Evolutionary conservation across 2,797 vertebrate species (phyloP).

Genomic region (Alectoris magna): DNA sequence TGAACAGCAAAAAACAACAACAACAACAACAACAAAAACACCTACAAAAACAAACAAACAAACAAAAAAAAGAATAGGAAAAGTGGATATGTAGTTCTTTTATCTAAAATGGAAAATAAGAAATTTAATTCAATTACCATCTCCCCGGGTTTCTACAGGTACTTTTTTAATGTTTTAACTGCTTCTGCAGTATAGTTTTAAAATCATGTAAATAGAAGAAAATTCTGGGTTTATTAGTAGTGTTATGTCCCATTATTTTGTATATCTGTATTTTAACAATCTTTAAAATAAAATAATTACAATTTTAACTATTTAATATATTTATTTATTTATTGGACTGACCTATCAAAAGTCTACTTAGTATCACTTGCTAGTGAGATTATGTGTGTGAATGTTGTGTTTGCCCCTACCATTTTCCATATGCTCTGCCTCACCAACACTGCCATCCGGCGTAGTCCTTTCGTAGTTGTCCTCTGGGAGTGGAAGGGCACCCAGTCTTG

Average conservation of each 20-base stretch:
- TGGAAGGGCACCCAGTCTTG: slow-evolving; percentile 98
- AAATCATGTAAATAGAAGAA: slow-evolving; percentile 3
- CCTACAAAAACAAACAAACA: no score
- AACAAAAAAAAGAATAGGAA: slow-evolving; percentile 30
- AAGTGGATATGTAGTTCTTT: slow-evolving; percentile 1
- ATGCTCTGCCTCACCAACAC: slow-evolving; percentile 99
- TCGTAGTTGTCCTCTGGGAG: slow-evolving; percentile 99
- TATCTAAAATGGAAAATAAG: neutral
- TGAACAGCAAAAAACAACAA: neutral
- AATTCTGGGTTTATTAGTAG: slow-evolving; percentile 43
- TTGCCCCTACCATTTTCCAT: slow-evolving; percentile 99
- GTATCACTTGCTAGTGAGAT: slow-evolving; percentile 77
- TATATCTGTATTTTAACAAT: slow-evolving; percentile 53
- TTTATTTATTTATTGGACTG: slow-evolving; percentile 65
- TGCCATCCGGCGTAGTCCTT: slow-evolving; percentile 99
- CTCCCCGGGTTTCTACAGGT: neutral
- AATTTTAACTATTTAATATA: slow-evolving; percentile 58
- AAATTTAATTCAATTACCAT: slow-evolving; percentile 45
- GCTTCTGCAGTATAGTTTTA: slow-evolving; percentile 52
- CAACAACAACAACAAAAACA: no score
- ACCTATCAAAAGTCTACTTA: slow-evolving; percentile 74
- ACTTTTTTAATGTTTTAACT: slow-evolving; percentile 40
- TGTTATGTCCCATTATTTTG: slow-evolving; percentile 70
- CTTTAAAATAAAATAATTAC: slow-evolving; percentile 56
- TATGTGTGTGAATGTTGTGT: slow-evolving; percentile 86